Evolutionary conservation across 2,113 vertebrate species (phyloP).

Genomic region (Phodopus roborovskii): DNA sequence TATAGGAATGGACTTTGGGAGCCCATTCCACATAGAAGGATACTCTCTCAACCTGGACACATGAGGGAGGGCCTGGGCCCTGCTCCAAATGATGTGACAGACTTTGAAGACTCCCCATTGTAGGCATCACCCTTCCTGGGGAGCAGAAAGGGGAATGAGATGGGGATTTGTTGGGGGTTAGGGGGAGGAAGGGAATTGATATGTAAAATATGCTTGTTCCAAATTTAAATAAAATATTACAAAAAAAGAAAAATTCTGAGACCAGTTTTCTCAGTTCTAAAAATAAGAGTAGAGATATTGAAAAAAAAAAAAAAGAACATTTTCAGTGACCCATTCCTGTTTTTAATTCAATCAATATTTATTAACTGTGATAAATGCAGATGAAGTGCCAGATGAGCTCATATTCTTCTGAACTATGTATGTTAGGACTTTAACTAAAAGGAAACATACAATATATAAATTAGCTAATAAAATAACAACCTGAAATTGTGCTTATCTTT

Average conservation of each 20-base stretch:
- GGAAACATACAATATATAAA: not conserved
- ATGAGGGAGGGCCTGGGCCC: no score
- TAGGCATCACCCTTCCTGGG: no score
- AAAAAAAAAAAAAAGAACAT: not conserved
- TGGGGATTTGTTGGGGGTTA: no score
- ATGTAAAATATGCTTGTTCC: no score
- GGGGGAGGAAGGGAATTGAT: no score
- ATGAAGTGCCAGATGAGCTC: not conserved
- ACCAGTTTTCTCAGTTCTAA: not conserved
- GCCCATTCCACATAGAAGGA: no score
- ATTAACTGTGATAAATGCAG: not conserved
- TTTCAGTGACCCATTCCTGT: not conserved
- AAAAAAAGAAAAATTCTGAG: not conserved
- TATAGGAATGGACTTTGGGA: no score
- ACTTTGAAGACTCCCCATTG: no score
- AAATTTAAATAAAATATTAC: no score
- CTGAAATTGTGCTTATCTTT: not conserved
- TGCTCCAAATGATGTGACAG: no score
- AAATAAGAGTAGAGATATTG: not conserved
- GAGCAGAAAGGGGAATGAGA: no score
- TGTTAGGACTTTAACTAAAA: not conserved
- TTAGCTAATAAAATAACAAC: not conserved
- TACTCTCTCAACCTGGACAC: no score
- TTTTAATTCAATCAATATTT: not conserved
- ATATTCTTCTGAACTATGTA: not conserved